These are phyloP conservation scores for Sarcoramphus papa DNA, from an alignment of 2,797 vertebrate genomes.

Conservation along the genomic window DNA sequence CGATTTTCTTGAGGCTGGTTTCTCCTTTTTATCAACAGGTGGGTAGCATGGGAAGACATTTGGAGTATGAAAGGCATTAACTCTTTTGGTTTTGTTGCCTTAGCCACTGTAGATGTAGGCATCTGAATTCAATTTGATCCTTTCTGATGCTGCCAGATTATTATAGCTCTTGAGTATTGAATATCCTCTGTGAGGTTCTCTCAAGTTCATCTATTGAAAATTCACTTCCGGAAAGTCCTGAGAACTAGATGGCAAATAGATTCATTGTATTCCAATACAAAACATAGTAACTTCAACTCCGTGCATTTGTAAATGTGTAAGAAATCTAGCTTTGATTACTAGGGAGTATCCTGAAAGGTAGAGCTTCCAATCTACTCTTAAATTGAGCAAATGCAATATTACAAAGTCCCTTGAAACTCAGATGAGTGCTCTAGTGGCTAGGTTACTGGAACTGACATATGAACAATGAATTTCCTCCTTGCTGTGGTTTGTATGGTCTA, in stretches of 20 bases:
- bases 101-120: not conserved
- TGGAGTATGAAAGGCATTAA: not conserved
- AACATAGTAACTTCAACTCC: not conserved
- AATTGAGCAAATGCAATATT: not conserved
- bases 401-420: not conserved
- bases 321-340: not conserved
- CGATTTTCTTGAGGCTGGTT: rapidly evolving
- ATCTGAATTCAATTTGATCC: not conserved
- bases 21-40: not conserved
- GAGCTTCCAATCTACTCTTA: not conserved
- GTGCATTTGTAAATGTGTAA: not conserved
- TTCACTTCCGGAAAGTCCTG: not conserved
- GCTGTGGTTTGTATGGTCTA: not conserved
- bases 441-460: not conserved
- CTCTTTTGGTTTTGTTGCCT: not conserved
- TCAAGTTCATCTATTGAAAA: not conserved
- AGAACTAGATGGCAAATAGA: not conserved
- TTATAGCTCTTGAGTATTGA: not conserved
- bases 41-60: not conserved
- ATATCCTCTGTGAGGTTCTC: not conserved
- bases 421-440: not conserved
- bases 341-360: not conserved
- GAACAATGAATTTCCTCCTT: not conserved
- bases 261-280: not conserved
- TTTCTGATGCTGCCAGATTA: not conserved